These are phyloP conservation scores for Apamea sordens DNA, from an alignment of 2,888 invertebrate genomes.

Conservation along the genomic window DNA sequence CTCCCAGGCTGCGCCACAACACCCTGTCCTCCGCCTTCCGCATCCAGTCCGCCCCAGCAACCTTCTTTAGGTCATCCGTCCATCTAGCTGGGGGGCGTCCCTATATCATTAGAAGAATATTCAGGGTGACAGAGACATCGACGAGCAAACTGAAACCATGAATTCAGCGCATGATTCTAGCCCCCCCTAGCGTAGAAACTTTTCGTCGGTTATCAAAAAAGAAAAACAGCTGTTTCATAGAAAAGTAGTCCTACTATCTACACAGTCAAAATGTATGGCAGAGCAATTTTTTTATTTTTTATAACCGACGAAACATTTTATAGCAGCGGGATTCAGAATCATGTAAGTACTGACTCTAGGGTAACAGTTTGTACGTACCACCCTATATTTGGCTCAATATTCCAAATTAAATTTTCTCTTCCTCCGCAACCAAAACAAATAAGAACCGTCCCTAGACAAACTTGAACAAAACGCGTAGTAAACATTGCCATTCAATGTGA, in stretches of 20 bases:
- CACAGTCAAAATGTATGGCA: neutral
- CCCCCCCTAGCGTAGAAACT: neutral
- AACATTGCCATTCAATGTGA: slow-evolving; percentile 10
- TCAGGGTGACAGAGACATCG: neutral
- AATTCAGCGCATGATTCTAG: neutral
- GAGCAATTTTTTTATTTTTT: neutral
- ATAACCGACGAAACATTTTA: neutral
- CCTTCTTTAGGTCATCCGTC: no score
- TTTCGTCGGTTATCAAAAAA: neutral
- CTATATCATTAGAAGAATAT: neutral
- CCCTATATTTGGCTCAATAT: neutral
- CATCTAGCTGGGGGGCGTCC: no score
- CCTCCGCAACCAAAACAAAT: neutral
- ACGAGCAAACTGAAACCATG: neutral
- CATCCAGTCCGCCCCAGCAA: no score
- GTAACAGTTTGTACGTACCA: no score
- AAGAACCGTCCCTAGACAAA: neutral
- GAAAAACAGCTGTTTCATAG: neutral
- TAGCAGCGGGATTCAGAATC: no score
- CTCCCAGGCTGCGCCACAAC: no score
- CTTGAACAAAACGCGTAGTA: slow-evolving; percentile 3
- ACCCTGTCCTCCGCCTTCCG: no score
- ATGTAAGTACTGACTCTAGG: no score
- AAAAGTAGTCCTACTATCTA: neutral
- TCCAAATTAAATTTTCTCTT: neutral